These are phyloP conservation scores for Cryptus armator DNA, from an alignment of 2,888 invertebrate genomes.

Conservation along the genomic window DNA sequence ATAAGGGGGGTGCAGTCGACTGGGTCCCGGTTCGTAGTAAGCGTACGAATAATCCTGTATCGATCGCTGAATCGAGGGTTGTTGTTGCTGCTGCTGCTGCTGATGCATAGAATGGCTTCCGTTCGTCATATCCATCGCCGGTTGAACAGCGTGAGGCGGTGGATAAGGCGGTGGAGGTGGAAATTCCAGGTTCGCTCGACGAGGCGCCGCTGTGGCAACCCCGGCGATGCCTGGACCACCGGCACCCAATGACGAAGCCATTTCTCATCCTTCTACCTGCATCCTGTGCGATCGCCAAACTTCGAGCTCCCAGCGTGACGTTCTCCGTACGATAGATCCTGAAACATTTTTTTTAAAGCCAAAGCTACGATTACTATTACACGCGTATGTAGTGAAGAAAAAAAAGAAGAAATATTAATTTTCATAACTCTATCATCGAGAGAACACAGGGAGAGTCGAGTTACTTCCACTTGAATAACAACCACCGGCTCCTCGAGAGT, in stretches of 20 bases:
- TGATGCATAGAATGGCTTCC: slow-evolving; percentile 77
- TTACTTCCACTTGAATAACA: slow-evolving; percentile 9
- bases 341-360: not conserved
- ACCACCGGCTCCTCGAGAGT: not conserved
- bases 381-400: not conserved
- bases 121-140: slow-evolving; percentile 63
- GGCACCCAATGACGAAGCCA: slow-evolving; percentile 78
- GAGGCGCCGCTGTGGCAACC: slow-evolving; percentile 76
- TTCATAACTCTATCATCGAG: too few relatives aligned
- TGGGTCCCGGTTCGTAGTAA: slow-evolving; percentile 91
- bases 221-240: slow-evolving; percentile 79
- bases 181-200: slow-evolving; percentile 88
- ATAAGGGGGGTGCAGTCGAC: slow-evolving; percentile 88
- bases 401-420: not conserved
- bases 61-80: slow-evolving; percentile 56
- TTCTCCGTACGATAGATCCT: not conserved
- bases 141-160: slow-evolving; percentile 84
- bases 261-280: slow-evolving; percentile 72
- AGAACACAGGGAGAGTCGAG: slow-evolving; percentile 2
- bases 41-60: slow-evolving; percentile 92
- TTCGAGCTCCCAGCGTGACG: slow-evolving; percentile 7
- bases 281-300: slow-evolving; percentile 22
- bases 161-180: slow-evolving; percentile 91
- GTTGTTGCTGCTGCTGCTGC: slow-evolving; percentile 78
- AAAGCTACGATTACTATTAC: not conserved